phyloP scores from a whole-genome alignment of 1,140 invertebrate genomes.

The Vanessa atalanta region DNA sequence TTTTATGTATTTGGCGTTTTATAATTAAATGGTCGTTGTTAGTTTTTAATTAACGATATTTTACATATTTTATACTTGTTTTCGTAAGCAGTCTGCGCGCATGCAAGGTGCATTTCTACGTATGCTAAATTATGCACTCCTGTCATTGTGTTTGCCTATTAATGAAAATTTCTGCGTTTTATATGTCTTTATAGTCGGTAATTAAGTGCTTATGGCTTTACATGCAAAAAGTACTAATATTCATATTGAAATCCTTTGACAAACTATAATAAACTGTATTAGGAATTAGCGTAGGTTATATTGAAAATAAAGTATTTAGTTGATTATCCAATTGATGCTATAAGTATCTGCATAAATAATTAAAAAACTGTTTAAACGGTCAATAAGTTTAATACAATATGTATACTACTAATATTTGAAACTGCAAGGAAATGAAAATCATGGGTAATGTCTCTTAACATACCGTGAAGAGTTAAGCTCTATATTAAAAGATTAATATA shows the following conservation, averaged over 20 bases:
- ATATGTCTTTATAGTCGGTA: conserved; percentile 26
- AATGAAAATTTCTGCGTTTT: conserved; percentile 35
- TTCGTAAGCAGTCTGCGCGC: conserved; percentile 27
- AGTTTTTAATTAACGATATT: conserved; percentile 44
- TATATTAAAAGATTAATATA: too few species aligned
- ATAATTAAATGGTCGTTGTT: conserved; percentile 41
- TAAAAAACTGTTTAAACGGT: too few species aligned
- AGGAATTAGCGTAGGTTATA: background rate
- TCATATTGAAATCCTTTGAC: conserved; percentile 18
- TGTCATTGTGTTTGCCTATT: conserved; percentile 41
- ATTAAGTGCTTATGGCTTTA: conserved; percentile 6
- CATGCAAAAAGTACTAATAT: conserved; percentile 21
- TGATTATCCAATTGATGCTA: background rate
- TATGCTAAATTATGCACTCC: conserved; percentile 35
- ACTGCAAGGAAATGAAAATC: too few species aligned
- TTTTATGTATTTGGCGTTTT: conserved; percentile 25
- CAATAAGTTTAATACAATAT: too few species aligned
- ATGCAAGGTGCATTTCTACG: conserved; percentile 43
- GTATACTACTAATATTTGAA: too few species aligned
- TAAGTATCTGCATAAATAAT: background rate
- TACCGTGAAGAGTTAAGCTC: too few species aligned
- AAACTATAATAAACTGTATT: conserved; percentile 2
- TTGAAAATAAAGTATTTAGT: background rate
- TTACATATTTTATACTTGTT: conserved; percentile 41
- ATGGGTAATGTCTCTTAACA: too few species aligned